phyloP scores from a whole-genome alignment of 2,797 vertebrate species.

The Gephyroberyx darwinii region DNA sequence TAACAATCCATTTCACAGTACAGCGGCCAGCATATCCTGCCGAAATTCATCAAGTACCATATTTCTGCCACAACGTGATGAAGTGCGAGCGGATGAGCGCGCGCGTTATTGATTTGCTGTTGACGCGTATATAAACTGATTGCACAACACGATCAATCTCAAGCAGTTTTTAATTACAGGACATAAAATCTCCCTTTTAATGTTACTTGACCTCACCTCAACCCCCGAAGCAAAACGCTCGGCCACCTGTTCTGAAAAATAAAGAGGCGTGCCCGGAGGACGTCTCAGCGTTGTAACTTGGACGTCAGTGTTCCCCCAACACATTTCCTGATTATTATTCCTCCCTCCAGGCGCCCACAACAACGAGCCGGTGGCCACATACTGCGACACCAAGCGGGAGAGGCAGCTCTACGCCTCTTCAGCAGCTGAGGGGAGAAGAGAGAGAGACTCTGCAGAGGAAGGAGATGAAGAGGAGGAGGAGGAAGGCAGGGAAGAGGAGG shows the following conservation, averaged over 20 bases:
- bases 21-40: slow-evolving; percentile 38
- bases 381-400: slow-evolving; percentile 73
- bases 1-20: slow-evolving; percentile 39
- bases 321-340: slow-evolving; percentile 47
- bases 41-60: slow-evolving; percentile 25
- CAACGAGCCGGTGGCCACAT: slow-evolving; percentile 69
- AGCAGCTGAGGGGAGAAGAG: slow-evolving; percentile 77
- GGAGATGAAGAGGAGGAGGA: slow-evolving; percentile 60
- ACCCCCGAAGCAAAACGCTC: slow-evolving; percentile 43
- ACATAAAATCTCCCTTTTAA: slow-evolving; percentile 7
- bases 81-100: neutral
- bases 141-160: neutral
- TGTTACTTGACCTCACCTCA: slow-evolving; percentile 58
- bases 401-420: slow-evolving; percentile 70
- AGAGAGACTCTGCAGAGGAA: slow-evolving; percentile 50
- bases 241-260: slow-evolving; percentile 51
- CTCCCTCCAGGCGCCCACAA: slow-evolving; percentile 67
- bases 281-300: neutral
- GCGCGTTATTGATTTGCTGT: neutral
- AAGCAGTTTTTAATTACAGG: neutral
- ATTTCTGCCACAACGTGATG: neutral
- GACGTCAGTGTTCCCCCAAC: slow-evolving; percentile 30
- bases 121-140: neutral
- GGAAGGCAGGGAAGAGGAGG: slow-evolving; percentile 82
- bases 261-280: slow-evolving; percentile 58